Evolutionary conservation across 2,113 vertebrate genomes (phyloP).

Genomic region (Uria lomvia): DNA sequence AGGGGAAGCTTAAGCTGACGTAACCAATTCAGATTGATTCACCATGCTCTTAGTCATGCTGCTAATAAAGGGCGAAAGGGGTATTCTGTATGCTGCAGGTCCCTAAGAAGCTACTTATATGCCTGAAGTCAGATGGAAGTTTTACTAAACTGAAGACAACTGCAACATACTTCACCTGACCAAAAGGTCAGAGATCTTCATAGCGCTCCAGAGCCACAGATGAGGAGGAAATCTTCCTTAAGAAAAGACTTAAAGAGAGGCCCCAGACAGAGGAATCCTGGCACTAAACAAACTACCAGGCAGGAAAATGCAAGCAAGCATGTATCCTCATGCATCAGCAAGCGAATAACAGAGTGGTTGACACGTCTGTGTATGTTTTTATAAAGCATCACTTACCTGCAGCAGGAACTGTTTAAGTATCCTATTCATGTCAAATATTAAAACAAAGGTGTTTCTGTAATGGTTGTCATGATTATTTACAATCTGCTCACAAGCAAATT

Average conservation of each 20-base stretch:
- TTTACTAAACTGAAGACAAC: neutral
- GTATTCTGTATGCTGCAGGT: neutral
- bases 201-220: neutral
- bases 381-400: neutral
- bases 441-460: neutral
- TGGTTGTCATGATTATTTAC: conserved; percentile 3
- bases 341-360: neutral
- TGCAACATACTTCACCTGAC: neutral
- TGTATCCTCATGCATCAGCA: neutral
- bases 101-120: neutral
- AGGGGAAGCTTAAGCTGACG: neutral
- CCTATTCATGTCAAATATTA: neutral
- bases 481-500: conserved; percentile 3
- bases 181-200: neutral
- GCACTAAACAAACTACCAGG: neutral
- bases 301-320: neutral
- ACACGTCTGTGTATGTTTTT: accelerated
- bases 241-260: neutral
- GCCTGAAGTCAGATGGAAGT: neutral
- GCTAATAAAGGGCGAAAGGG: neutral
- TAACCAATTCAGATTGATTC: neutral
- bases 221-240: neutral
- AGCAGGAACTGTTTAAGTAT: neutral
- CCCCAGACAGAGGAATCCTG: neutral
- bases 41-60: neutral